A percentile compares a stretch with the other conserved stretches of the same genome.
phyloP scores from a whole-genome alignment of 2,888 invertebrate species.

The Leucozona laternaria region DNA sequence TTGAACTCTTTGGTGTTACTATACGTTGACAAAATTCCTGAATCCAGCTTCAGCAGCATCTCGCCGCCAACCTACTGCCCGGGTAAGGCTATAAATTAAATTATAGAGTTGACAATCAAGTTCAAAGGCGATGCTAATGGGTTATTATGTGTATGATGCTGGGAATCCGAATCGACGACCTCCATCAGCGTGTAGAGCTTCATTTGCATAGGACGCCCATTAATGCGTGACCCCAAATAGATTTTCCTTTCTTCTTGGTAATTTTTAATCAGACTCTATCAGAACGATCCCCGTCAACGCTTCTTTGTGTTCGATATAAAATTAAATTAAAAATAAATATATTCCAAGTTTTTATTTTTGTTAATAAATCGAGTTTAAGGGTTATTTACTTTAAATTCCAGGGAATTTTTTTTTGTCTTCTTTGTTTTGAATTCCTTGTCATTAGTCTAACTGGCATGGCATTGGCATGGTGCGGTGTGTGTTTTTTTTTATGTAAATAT shows the following conservation, averaged over 20 bases:
- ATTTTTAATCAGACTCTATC: slow-evolving; percentile 44
- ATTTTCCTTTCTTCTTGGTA: slow-evolving; percentile 19
- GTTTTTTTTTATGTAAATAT: slow-evolving; percentile 47
- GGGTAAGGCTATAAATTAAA: background rate
- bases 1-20: slow-evolving; percentile 17
- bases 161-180: slow-evolving; percentile 30
- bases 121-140: slow-evolving; percentile 27
- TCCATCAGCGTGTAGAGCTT: slow-evolving; percentile 22
- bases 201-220: slow-evolving; percentile 64
- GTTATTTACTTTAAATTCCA: slow-evolving; percentile 29
- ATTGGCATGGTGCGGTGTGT: background rate
- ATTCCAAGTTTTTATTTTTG: slow-evolving; percentile 22
- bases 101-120: background rate
- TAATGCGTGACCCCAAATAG: slow-evolving; percentile 37
- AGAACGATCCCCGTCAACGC: slow-evolving; percentile 27
- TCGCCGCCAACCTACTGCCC: no score
- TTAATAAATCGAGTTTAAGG: slow-evolving; percentile 16
- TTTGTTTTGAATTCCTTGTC: slow-evolving; percentile 13
- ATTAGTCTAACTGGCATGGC: background rate
- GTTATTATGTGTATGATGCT: background rate
- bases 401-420: background rate
- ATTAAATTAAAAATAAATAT: slow-evolving; percentile 41
- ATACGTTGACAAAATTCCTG: background rate
- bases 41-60: background rate
- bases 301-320: slow-evolving; percentile 37